Conservation (phyloP, 2,113 vertebrate species). For the Megatriorchis doriae region DNA sequence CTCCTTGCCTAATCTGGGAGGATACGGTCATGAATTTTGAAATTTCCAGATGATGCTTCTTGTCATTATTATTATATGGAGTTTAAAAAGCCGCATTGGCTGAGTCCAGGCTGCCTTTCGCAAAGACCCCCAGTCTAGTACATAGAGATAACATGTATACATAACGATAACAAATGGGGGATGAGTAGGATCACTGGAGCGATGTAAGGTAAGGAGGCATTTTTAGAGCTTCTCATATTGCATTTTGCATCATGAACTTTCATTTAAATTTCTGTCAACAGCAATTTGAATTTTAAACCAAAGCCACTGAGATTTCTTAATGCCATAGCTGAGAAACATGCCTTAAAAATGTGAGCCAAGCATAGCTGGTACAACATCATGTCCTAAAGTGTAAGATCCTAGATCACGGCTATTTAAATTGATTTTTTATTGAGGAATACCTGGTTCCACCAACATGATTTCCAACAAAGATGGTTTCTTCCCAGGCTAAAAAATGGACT, state of each 20-base stretch:
- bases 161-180: not conserved
- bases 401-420: not conserved
- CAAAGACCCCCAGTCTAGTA: not conserved
- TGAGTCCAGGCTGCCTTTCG: not conserved
- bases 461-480: not conserved
- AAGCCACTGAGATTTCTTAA: not conserved
- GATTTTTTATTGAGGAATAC: not conserved
- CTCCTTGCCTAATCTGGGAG: not conserved
- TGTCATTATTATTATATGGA: not conserved
- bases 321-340: not conserved
- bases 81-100: not conserved
- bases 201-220: not conserved
- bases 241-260: not conserved
- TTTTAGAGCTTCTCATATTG: not conserved
- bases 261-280: not conserved
- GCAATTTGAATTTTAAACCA: not conserved
- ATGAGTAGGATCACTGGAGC: not conserved
- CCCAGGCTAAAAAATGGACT: not conserved
- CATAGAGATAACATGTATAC: rapidly evolving
- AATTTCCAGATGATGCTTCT: not conserved
- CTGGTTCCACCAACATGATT: not conserved
- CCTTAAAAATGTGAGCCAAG: not conserved
- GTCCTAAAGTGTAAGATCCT: not conserved
- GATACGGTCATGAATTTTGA: not conserved
- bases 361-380: not conserved